These are phyloP conservation scores for Oligia fasciuncula DNA, from an alignment of 2,888 invertebrate genomes.

Conservation along the genomic window DNA sequence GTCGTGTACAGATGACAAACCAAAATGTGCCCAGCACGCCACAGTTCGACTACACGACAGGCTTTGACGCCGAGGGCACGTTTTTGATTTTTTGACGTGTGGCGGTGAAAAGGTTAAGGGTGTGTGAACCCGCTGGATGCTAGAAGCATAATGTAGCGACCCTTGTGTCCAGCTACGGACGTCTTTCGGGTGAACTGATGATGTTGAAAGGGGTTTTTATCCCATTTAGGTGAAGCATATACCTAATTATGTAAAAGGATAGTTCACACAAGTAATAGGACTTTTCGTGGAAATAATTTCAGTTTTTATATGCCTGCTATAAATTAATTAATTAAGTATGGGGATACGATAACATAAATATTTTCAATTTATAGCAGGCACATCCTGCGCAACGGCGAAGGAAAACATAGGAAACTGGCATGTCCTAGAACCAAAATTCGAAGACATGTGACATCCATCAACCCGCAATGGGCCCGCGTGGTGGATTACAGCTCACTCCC, in stretches of 20 bases:
- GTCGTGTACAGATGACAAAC: too few relatives aligned
- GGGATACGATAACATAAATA: neutral
- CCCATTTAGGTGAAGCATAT: neutral
- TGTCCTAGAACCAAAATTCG: neutral
- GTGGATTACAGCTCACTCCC: too few relatives aligned
- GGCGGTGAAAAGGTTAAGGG: too few relatives aligned
- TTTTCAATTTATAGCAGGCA: neutral
- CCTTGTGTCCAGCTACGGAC: neutral
- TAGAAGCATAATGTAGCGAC: too few relatives aligned
- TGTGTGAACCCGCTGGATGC: neutral
- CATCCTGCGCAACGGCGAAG: neutral
- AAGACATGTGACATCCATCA: neutral
- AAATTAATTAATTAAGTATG: too few relatives aligned
- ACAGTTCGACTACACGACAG: too few relatives aligned
- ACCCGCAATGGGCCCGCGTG: neutral
- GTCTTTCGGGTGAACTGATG: neutral
- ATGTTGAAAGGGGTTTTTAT: neutral
- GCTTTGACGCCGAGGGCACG: too few relatives aligned
- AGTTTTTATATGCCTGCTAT: neutral
- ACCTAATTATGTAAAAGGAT: too few relatives aligned
- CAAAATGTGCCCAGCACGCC: too few relatives aligned
- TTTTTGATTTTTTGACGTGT: too few relatives aligned
- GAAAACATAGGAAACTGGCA: neutral
- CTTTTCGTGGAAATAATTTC: neutral
- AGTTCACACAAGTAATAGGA: neutral